Base-by-base conservation (phyloP, 2,113 vertebrate species). In the Sminthopsis crassicaudata region DNA sequence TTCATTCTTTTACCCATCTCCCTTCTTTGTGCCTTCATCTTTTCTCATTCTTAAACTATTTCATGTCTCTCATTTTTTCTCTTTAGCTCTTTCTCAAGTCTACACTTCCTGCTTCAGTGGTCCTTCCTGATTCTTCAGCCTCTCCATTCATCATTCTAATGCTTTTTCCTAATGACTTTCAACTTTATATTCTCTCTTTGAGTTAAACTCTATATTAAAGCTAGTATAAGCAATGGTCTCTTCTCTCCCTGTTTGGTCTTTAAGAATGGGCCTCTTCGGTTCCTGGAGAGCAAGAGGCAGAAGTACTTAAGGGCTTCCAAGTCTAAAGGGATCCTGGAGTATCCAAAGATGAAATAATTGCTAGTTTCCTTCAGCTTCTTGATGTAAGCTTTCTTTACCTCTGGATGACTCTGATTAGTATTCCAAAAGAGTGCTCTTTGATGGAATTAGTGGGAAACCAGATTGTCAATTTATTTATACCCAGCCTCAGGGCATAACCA, bases 401-500 rank as follows among this genome's bases (percentile, higher is more conserved):
- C 48, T 55, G 52, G 96, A 93, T 67, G 4, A 54, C 94, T 95
- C 96, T 92, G 94, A 92, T 98, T 98, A 97, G 96, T 96, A 98
- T 98, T 98, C 97, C 0, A 0, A 93, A 90, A 94, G 89, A 95
- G 84, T 84, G 1, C 94, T 95, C 93, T 96, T 95, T 96, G 92
- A 96, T 97, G 96, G 96, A 96, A 97, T 97, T 97, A 96, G 95
- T 97, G 96, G 95, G 94, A 98, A 98, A 96, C 94, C 92, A 97
- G 97, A 92, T 96, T 98, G 98, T 96, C 97, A 95, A 95, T 97
- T 98, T 98, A 98, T 98, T 98, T 98, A 98, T 97, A 96, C 89
- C 60, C 90, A 95, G 97, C 98, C 97, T 98, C 50, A 94, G 97
- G 97, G 96, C 95, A 97, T 93, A 97, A 92, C 93, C 51, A 54